Evolutionary conservation across 2,888 invertebrate genomes (phyloP).

Genomic region (Scaptodrosophila latifasciaeformis): DNA sequence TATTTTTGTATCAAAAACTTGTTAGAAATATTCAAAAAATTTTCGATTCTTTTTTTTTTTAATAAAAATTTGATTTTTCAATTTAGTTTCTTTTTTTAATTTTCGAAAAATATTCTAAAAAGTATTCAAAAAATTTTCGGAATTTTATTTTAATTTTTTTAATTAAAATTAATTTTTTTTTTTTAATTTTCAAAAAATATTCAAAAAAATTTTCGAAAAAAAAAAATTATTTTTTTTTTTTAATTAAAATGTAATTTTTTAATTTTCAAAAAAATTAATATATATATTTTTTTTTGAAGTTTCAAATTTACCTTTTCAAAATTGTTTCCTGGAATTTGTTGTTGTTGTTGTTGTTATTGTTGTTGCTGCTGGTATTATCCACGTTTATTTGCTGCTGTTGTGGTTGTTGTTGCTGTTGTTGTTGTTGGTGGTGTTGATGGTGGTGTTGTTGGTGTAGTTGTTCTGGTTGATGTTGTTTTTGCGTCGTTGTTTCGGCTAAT

Average conservation of each 20-base stretch:
- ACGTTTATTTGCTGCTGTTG: slow-evolving; percentile 58
- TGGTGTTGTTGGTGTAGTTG: slow-evolving; percentile 78
- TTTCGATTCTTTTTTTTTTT: background rate
- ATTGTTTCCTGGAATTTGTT: slow-evolving; percentile 47
- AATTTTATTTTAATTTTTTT: background rate
- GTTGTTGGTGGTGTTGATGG: slow-evolving; percentile 51
- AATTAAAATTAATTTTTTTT: too few species aligned
- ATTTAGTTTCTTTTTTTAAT: too few species aligned
- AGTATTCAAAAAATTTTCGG: background rate
- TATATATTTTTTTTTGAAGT: background rate
- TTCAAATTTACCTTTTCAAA: slow-evolving; percentile 62
- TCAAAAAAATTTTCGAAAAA: background rate
- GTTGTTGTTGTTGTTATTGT: slow-evolving; percentile 47
- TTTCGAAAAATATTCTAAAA: background rate
- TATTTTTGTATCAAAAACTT: background rate
- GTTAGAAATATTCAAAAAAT: background rate
- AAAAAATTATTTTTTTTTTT: too few species aligned
- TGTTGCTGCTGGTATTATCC: slow-evolving; percentile 84
- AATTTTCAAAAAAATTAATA: too few species aligned
- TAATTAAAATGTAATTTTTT: too few species aligned
- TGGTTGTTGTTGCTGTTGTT: slow-evolving; percentile 51
- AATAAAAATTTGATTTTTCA: too few species aligned
- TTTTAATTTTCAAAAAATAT: background rate
- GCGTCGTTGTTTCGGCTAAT: slow-evolving; percentile 96
- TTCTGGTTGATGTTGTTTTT: slow-evolving; percentile 78